Percentiles rank a stretch among this genome's conserved stretches.
Evolutionary conservation across 1,140 invertebrate species (phyloP).

Genomic region (Arion vulgaris): DNA sequence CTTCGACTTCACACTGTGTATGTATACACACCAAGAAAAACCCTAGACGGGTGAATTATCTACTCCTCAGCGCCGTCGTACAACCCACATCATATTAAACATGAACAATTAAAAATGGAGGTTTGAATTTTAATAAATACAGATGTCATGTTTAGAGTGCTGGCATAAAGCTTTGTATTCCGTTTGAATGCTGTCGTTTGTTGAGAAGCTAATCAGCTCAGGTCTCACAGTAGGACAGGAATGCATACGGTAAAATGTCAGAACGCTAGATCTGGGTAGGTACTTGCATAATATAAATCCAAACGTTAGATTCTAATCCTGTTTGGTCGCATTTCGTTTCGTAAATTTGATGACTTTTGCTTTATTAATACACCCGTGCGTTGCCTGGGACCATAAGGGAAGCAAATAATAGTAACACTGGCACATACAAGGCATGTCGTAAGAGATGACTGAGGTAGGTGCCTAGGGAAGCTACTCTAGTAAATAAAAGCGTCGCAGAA

Average conservation of each 20-base stretch:
- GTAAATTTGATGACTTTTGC: no score
- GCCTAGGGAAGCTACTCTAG: no score
- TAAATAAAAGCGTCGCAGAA: no score
- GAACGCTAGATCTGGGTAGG: neutral
- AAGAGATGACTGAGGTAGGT: no score
- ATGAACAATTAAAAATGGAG: neutral
- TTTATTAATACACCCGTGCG: no score
- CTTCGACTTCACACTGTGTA: constrained; percentile 14
- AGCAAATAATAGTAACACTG: no score
- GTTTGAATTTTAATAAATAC: neutral
- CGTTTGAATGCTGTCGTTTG: neutral
- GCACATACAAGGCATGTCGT: no score
- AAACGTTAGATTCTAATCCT: no score
- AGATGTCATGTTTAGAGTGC: neutral
- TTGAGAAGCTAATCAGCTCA: constrained; percentile 4
- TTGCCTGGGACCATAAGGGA: no score
- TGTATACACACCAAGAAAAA: constrained; percentile 12
- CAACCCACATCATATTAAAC: neutral
- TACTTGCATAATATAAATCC: no score
- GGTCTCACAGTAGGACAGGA: neutral
- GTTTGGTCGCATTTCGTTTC: no score
- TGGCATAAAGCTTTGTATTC: neutral
- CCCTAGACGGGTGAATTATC: neutral
- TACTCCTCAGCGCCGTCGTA: neutral
- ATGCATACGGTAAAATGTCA: neutral